Evolutionary conservation across 2,797 vertebrate species (phyloP).

Genomic region (Gymnothorax reevesii): DNA sequence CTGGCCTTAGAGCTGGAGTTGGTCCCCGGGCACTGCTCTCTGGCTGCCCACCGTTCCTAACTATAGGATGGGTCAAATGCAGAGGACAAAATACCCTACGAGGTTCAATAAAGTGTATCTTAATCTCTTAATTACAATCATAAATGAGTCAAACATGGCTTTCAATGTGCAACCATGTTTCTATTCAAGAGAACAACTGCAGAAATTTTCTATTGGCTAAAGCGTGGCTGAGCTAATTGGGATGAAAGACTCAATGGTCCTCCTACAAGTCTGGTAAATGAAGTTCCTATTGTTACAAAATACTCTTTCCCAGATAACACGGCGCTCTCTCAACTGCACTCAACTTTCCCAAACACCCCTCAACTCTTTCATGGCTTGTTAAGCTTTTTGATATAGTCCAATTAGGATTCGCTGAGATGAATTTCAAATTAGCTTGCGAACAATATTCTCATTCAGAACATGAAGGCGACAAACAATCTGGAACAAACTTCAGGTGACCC

Average conservation of each 20-base stretch:
- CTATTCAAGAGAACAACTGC: background rate
- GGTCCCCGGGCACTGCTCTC: too few species aligned
- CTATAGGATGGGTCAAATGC: too few species aligned
- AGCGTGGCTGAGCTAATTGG: slow-evolving; percentile 6
- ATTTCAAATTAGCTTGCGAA: slow-evolving; percentile 1
- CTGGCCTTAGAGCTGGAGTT: too few species aligned
- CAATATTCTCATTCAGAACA: slow-evolving; percentile 2
- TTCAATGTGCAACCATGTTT: slow-evolving; percentile 3
- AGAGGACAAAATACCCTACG: too few species aligned
- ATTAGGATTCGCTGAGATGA: background rate
- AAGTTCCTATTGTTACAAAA: background rate
- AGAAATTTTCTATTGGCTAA: background rate
- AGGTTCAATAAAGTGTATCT: too few species aligned
- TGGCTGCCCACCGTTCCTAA: too few species aligned
- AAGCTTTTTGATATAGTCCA: background rate
- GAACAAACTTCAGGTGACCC: background rate
- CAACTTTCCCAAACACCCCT: background rate
- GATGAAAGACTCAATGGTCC: slow-evolving; percentile 7
- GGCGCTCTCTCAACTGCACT: background rate
- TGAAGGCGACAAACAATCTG: background rate
- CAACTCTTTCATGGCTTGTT: background rate
- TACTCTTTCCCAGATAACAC: background rate
- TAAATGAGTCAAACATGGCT: background rate
- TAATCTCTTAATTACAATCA: background rate
- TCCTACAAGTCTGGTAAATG: background rate